These are phyloP conservation scores for Leuciscus idus DNA, from an alignment of 2,113 vertebrate genomes.

Conservation along the genomic window DNA sequence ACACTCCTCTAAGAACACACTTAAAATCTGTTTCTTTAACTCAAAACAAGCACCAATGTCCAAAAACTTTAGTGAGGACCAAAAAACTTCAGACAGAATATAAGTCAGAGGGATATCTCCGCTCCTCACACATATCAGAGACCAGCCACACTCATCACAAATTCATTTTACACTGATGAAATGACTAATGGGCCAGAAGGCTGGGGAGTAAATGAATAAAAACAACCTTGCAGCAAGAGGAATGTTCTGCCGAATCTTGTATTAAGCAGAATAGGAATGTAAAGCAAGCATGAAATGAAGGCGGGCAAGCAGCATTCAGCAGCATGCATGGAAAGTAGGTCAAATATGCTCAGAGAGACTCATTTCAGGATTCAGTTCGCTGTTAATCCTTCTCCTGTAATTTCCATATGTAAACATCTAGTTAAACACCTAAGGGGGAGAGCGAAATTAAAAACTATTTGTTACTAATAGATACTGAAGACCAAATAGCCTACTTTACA, in stretches of 20 bases:
- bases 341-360: constrained; percentile 34
- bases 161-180: constrained; percentile 61
- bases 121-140: constrained; percentile 23
- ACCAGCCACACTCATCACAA: constrained; percentile 58
- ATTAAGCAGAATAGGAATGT: constrained; percentile 31
- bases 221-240: constrained; percentile 49
- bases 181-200: constrained; percentile 61
- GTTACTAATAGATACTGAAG: constrained; percentile 59
- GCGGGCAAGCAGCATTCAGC: constrained; percentile 10
- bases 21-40: not conserved
- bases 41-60: not conserved
- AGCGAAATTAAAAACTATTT: constrained; percentile 25
- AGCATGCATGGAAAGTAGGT: constrained; percentile 38
- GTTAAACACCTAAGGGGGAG: constrained; percentile 4
- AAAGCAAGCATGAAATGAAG: constrained; percentile 58
- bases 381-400: constrained; percentile 26
- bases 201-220: constrained; percentile 47
- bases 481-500: constrained; percentile 30
- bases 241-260: constrained; percentile 21
- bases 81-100: constrained; percentile 22
- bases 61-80: constrained; percentile 11
- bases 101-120: constrained; percentile 10
- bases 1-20: not conserved
- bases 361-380: constrained; percentile 34
- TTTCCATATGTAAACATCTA: constrained; percentile 37